Percentiles rank a stretch among this genome's conserved stretches.
phyloP scores from a whole-genome alignment of 2,113 vertebrate species.

The Steatornis caripensis region DNA sequence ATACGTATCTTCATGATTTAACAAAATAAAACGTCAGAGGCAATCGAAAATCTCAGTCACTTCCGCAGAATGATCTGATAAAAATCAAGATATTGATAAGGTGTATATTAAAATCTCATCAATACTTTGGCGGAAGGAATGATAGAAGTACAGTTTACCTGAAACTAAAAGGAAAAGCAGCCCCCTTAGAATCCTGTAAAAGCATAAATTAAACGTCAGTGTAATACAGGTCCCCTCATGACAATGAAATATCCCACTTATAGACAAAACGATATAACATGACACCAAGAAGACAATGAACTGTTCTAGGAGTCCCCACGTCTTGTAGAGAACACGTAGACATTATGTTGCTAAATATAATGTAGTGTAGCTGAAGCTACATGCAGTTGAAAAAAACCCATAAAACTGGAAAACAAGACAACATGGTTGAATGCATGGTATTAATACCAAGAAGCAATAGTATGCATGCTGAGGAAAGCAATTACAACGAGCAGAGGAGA shows the following conservation, averaged over 20 bases:
- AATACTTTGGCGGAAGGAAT: neutral
- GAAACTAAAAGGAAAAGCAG: neutral
- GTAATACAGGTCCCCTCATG: neutral
- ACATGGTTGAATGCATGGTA: rapidly evolving
- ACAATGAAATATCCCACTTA: neutral
- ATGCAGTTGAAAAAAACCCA: neutral
- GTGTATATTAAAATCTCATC: neutral
- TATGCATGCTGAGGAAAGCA: neutral
- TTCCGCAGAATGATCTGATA: neutral
- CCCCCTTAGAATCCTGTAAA: neutral
- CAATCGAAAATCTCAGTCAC: neutral
- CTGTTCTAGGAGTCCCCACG: neutral
- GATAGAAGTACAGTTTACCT: neutral
- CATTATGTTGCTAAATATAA: neutral
- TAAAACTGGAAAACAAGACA: neutral
- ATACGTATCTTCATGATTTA: neutral
- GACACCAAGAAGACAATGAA: neutral
- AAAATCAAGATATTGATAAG: neutral
- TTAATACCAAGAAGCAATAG: neutral
- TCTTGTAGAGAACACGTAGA: neutral
- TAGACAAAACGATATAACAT: neutral
- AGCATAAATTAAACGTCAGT: neutral
- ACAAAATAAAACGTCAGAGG: neutral
- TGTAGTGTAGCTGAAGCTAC: neutral
- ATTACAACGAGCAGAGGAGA: slow-evolving; percentile 1